Conservation (phyloP, 2,113 vertebrate genomes). For the Menidia beryllina region DNA sequence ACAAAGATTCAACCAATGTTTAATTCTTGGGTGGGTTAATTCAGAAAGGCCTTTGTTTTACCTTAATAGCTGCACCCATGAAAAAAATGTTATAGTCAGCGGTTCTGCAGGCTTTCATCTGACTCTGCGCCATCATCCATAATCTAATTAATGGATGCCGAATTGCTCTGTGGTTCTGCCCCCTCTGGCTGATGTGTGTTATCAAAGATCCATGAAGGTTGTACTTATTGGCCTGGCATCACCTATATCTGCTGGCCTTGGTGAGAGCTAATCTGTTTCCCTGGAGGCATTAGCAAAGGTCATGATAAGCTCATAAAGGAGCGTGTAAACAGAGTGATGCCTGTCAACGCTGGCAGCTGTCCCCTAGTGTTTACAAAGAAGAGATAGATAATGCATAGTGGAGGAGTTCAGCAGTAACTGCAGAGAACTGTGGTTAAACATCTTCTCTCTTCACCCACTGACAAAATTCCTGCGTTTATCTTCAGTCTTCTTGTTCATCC, state of each 20-base stretch:
- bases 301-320: constrained; percentile 36
- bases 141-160: constrained; percentile 57
- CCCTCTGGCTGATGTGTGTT: constrained; percentile 23
- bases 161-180: constrained; percentile 14
- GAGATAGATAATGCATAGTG: constrained; percentile 9
- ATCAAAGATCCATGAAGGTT: constrained; percentile 46
- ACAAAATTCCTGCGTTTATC: constrained; percentile 40
- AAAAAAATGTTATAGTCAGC: constrained; percentile 6
- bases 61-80: constrained; percentile 2
- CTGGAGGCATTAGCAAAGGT: constrained; percentile 41
- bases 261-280: constrained; percentile 31
- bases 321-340: constrained; percentile 44
- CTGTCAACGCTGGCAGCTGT: constrained; percentile 51
- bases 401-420: constrained; percentile 64
- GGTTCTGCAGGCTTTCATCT: neutral
- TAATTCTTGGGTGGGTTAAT: constrained; percentile 6
- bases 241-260: constrained; percentile 38
- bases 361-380: constrained; percentile 24
- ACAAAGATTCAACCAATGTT: neutral
- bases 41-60: constrained; percentile 21
- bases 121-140: constrained; percentile 24
- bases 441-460: constrained; percentile 16
- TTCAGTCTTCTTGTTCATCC: constrained; percentile 31
- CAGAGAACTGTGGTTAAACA: constrained; percentile 39
- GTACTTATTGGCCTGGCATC: neutral